Conservation (phyloP, 2,113 vertebrate species). For the Callocephalon fimbriatum region DNA sequence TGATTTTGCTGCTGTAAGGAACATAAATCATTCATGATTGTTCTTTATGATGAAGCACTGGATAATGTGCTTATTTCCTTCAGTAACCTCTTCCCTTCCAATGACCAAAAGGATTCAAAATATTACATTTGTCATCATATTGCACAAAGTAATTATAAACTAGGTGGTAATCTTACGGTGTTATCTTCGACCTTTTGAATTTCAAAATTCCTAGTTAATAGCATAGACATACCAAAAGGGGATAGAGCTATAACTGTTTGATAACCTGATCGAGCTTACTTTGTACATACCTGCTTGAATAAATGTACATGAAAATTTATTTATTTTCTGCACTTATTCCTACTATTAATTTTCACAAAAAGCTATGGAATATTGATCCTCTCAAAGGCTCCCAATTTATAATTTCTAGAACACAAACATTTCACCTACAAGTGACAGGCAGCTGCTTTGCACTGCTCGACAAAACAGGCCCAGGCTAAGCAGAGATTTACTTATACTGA, state of each 20-base stretch:
- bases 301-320: neutral
- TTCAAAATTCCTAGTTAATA: neutral
- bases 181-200: neutral
- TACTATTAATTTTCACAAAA: neutral
- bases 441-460: slow-evolving; percentile 9
- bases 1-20: neutral
- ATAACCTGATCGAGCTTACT: neutral
- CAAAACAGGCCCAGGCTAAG: neutral
- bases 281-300: neutral
- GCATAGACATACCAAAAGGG: neutral
- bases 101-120: neutral
- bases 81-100: neutral
- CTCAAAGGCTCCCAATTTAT: neutral
- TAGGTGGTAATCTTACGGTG: neutral
- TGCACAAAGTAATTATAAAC: neutral
- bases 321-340: slow-evolving; percentile 9
- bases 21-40: neutral
- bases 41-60: neutral
- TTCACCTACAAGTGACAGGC: neutral
- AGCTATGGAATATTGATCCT: neutral
- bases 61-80: neutral
- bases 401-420: neutral
- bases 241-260: neutral
- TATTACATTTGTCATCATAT: neutral
- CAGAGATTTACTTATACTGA: neutral